Evolutionary conservation across 2,888 invertebrate genomes (phyloP), one percentile per base, ranked within the genome.

Genomic region (Subacronicta megacephala): DNA sequence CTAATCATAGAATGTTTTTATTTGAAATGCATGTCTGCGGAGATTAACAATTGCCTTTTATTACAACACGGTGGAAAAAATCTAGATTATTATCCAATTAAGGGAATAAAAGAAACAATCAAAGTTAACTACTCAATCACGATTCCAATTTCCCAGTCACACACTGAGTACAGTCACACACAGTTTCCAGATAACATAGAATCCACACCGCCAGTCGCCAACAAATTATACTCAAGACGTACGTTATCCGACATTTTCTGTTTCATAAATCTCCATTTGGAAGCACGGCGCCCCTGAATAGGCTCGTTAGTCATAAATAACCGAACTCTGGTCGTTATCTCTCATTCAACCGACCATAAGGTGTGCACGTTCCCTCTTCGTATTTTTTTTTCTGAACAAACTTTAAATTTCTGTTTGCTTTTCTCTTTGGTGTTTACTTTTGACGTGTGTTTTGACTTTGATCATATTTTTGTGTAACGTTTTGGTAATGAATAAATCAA

Each of bases 231-330:
- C 79, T 81, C 81, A 86, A 89, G 88, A 89, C 85, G 86, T 84
- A 89, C 87, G 88, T 84, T 87, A 82, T 82, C 88, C 83, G 81
- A 86, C 88, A 88, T 91, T 92, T 91, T 90, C 90, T 89, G 86
- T 92, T 90, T 89, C 90, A 92, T 91, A 92, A 92, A 92, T 92
- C 90, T 92, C 90, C 89, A 90, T 91, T 90, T 89, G 84, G 86
- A 81, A 81, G 78, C 84, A 78, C 81, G 82, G 83, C 83, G 82
- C 80, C 80, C 78, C 84, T 92, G 92, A 93, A 93, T 93, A 90
- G 92, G 90, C 90, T 93, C 91, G 92, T 93, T 92, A 92, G 84
- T 90, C 91, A 91, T 92, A 92, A 92, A 92, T 92, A 92, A 90
- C 90, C 89, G 86, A 92, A 92, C 88, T 90, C 87, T 82, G 87